These are phyloP conservation scores for Tringa solitaria DNA, from an alignment of 2,113 vertebrate genomes.

Conservation along the genomic window DNA sequence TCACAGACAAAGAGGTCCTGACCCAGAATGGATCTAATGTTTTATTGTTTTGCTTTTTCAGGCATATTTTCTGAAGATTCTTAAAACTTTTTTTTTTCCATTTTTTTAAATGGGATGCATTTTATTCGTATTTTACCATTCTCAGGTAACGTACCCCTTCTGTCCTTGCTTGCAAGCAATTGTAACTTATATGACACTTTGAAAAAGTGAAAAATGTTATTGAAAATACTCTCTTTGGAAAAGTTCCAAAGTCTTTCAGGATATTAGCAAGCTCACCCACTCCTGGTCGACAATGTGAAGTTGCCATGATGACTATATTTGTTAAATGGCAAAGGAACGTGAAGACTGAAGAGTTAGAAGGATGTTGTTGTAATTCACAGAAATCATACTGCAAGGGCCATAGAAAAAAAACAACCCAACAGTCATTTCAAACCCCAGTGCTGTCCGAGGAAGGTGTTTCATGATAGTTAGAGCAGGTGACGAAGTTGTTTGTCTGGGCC, in stretches of 20 bases:
- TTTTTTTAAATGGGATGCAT: background rate
- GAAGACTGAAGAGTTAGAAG: background rate
- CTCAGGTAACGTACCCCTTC: background rate
- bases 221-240: background rate
- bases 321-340: background rate
- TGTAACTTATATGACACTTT: background rate
- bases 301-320: background rate
- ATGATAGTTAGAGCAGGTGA: background rate
- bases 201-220: background rate
- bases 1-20: background rate
- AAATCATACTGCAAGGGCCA: background rate
- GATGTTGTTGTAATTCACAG: background rate
- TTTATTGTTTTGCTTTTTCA: constrained; percentile 5
- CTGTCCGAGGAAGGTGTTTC: background rate
- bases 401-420: background rate
- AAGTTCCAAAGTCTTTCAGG: background rate
- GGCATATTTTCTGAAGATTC: background rate
- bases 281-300: background rate
- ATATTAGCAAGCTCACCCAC: background rate
- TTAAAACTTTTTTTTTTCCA: background rate
- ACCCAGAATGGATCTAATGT: background rate
- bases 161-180: background rate
- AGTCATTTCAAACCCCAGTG: background rate
- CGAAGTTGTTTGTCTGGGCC: background rate
- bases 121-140: background rate